Conservation (phyloP, 2,888 invertebrate genomes). For the Stenichneumon culpator region DNA sequence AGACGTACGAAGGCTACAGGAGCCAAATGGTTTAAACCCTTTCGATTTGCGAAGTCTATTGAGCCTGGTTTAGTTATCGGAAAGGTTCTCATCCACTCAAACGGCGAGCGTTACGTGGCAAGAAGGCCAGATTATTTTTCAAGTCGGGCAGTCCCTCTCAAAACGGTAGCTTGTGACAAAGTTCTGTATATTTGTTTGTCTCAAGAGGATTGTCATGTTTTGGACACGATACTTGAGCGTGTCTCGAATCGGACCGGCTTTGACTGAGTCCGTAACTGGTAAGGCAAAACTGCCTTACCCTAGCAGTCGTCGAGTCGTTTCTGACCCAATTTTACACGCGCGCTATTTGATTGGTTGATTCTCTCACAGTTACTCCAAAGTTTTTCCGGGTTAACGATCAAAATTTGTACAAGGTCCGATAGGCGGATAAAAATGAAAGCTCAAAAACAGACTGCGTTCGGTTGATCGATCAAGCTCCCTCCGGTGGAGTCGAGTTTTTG, state of each 20-base stretch:
- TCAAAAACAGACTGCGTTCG: neutral
- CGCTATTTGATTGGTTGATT: neutral
- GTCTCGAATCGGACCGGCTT: too few relatives aligned
- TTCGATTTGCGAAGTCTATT: neutral
- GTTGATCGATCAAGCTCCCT: conserved; percentile 56
- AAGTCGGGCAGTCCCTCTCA: neutral
- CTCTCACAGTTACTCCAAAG: neutral
- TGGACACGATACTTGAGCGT: neutral
- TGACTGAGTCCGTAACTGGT: too few relatives aligned
- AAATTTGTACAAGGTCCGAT: neutral
- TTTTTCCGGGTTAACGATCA: neutral
- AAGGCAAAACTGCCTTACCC: too few relatives aligned
- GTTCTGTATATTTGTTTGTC: neutral
- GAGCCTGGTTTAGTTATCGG: neutral
- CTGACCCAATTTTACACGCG: neutral
- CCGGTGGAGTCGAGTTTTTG: conserved; percentile 27
- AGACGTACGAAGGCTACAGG: neutral
- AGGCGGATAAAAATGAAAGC: neutral
- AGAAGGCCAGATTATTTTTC: neutral
- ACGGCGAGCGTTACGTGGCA: neutral
- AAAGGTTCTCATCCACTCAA: neutral
- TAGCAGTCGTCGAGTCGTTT: neutral
- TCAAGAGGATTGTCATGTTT: neutral
- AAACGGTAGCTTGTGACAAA: neutral
- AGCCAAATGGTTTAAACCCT: neutral